phyloP scores from a whole-genome alignment of 2,113 vertebrate species.

The Pachypanchax playfairii region DNA sequence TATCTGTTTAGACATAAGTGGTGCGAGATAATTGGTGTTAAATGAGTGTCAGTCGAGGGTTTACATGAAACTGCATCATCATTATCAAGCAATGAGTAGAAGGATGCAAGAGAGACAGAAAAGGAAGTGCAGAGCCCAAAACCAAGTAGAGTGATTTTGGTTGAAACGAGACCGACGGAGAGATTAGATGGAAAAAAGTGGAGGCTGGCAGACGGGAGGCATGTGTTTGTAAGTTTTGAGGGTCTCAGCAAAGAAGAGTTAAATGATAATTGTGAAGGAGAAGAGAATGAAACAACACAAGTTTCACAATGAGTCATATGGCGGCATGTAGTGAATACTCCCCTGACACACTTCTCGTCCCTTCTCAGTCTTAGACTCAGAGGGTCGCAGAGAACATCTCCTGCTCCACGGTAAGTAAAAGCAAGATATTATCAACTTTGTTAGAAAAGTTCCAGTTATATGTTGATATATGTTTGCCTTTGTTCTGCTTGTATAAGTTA shows the following conservation, averaged over 20 bases:
- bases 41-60: slow-evolving; percentile 20
- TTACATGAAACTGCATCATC: slow-evolving; percentile 19
- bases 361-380: slow-evolving; percentile 56
- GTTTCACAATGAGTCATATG: slow-evolving; percentile 58
- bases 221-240: slow-evolving; percentile 15
- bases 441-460: too few species aligned
- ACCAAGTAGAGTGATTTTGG: slow-evolving; percentile 25
- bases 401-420: slow-evolving; percentile 52
- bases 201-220: slow-evolving; percentile 19
- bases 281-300: background rate
- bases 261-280: background rate
- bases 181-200: slow-evolving; percentile 37
- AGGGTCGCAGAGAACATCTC: slow-evolving; percentile 57
- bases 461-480: too few species aligned
- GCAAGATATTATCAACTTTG: background rate
- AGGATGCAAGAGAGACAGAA: background rate
- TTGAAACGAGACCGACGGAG: slow-evolving; percentile 32
- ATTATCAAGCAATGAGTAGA: background rate
- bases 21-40: background rate
- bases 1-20: slow-evolving; percentile 18
- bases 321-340: slow-evolving; percentile 44
- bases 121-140: background rate
- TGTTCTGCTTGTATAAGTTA: background rate
- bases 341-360: slow-evolving; percentile 39
- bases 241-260: slow-evolving; percentile 19